Percentiles rank a stretch among this genome's conserved stretches.
These are phyloP conservation scores for Paguma larvata DNA, from an alignment of 2,797 vertebrate genomes.

Conservation along the genomic window DNA sequence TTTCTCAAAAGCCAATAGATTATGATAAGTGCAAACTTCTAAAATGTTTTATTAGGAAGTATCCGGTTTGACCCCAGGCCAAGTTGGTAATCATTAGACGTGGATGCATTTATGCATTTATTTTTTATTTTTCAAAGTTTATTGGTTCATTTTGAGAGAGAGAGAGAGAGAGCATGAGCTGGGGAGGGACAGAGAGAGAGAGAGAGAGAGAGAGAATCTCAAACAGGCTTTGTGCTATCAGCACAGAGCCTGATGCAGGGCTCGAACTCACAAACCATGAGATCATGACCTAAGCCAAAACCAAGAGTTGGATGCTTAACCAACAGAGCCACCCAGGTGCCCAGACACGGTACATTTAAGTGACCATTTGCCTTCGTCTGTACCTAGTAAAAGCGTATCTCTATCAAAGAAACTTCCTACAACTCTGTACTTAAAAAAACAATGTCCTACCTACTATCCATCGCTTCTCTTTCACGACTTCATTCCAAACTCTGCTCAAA, in stretches of 20 bases:
- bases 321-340: no score
- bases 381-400: neutral
- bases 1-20: neutral
- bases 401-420: neutral
- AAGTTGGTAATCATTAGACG: neutral
- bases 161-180: no score
- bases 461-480: neutral
- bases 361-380: neutral
- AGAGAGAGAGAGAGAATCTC: no score
- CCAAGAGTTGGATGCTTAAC: no score
- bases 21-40: constrained; percentile 13
- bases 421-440: neutral
- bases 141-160: no score
- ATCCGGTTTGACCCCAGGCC: neutral
- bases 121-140: no score
- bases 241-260: no score
- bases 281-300: no score
- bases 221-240: no score
- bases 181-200: no score
- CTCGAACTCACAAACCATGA: no score
- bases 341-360: neutral
- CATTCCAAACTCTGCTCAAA: constrained; percentile 9
- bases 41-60: constrained; percentile 15
- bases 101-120: neutral
- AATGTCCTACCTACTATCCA: neutral